Percentiles rank a stretch among this genome's conserved stretches.
These are phyloP conservation scores for Haliclona indistincta DNA, from an alignment of 37 sponge, comb jelly and placozoan genomes.

Conservation along the genomic window DNA sequence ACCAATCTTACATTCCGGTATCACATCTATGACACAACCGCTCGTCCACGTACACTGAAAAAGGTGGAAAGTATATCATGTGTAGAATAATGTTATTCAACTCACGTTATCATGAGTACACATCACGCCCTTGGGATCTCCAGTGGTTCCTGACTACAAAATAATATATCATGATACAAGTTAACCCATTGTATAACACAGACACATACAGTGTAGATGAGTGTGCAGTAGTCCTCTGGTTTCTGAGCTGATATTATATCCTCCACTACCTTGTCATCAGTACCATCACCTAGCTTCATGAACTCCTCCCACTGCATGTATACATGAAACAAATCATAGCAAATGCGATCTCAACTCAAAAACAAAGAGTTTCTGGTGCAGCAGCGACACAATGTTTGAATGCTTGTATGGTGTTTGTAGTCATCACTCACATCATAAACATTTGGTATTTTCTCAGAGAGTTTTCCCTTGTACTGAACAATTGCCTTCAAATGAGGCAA, in stretches of 20 bases:
- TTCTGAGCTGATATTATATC: slow-evolving; percentile 40
- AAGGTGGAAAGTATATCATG: too few relatives aligned
- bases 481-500: slow-evolving; percentile 90
- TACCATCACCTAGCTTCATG: slow-evolving; percentile 72
- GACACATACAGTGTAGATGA: slow-evolving; percentile 81
- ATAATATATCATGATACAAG: not conserved
- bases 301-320: slow-evolving; percentile 79
- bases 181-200: not conserved
- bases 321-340: too few relatives aligned
- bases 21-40: too few relatives aligned
- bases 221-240: slow-evolving; percentile 73
- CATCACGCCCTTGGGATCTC: slow-evolving; percentile 90
- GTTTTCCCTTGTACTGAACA: slow-evolving; percentile 89
- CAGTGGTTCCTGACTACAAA: slow-evolving; percentile 87
- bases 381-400: not conserved
- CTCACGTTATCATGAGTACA: slow-evolving; percentile 93
- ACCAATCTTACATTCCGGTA: too few relatives aligned
- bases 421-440: slow-evolving; percentile 60
- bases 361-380: not conserved
- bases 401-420: not conserved
- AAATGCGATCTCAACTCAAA: too few relatives aligned
- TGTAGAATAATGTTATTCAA: too few relatives aligned
- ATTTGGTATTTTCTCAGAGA: slow-evolving; percentile 46
- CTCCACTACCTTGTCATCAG: slow-evolving; percentile 54
- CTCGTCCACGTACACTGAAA: too few relatives aligned